Evolutionary conservation across 2,888 invertebrate genomes (phyloP).

Genomic region (Adela reaumurella): DNA sequence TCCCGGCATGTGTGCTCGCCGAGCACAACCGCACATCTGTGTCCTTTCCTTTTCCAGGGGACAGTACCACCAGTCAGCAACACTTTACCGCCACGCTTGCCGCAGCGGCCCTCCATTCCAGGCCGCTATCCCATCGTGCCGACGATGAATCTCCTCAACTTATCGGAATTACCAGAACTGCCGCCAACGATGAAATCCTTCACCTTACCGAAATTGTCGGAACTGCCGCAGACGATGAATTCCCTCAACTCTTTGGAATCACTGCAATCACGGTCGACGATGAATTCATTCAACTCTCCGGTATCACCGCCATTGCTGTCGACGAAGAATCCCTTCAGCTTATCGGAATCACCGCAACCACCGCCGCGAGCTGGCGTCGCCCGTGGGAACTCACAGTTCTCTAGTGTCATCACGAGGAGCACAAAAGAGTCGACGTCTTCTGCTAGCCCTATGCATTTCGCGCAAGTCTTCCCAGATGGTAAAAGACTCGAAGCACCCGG

Average conservation of each 20-base stretch:
- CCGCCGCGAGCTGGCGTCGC: conserved; percentile 30
- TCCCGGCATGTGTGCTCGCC: conserved; percentile 33
- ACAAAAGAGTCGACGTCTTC: conserved; percentile 24
- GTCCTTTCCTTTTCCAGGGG: conserved; percentile 47
- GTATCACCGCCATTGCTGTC: no score
- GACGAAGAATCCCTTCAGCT: conserved; percentile 40
- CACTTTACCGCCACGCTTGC: conserved; percentile 34
- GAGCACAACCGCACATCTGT: conserved; percentile 47
- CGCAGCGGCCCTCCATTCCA: conserved; percentile 42
- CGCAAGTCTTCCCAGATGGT: conserved; percentile 32
- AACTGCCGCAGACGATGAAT: no score
- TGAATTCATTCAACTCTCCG: no score
- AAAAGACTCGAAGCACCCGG: conserved; percentile 36
- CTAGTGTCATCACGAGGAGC: conserved; percentile 42
- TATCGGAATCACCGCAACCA: conserved; percentile 40
- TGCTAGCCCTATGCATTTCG: conserved; percentile 48
- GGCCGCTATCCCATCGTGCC: conserved; percentile 44
- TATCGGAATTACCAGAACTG: no score
- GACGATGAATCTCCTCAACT: conserved; percentile 41
- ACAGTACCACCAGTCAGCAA: conserved; percentile 33
- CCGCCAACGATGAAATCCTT: no score
- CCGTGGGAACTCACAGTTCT: conserved; percentile 31
- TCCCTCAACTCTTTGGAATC: no score
- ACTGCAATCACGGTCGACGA: no score
- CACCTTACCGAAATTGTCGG: no score